phyloP scores from a whole-genome alignment of 2,113 vertebrate species.

The Oenanthe oenanthe region DNA sequence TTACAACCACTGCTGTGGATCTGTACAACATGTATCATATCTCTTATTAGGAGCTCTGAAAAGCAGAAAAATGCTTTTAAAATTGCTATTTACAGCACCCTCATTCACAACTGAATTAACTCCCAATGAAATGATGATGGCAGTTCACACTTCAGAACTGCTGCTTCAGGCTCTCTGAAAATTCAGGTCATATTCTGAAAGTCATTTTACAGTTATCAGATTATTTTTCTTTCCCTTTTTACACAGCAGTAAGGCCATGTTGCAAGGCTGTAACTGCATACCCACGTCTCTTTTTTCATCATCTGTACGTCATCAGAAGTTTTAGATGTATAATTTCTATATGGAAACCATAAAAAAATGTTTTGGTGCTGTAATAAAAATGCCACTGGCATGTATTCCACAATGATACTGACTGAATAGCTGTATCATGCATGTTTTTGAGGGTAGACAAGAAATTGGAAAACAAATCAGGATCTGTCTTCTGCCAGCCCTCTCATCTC shows the following conservation, averaged over 20 bases:
- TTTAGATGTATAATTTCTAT: neutral
- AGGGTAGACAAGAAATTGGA: neutral
- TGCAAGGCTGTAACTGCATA: neutral
- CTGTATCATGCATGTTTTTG: neutral
- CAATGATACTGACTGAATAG: neutral
- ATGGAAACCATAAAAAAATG: neutral
- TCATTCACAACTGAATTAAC: constrained; percentile 1
- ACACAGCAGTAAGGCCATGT: neutral
- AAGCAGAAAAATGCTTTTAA: neutral
- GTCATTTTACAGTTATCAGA: neutral
- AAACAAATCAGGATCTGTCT: neutral
- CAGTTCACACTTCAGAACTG: neutral
- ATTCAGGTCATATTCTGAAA: neutral
- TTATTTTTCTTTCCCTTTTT: neutral
- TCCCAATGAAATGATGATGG: neutral
- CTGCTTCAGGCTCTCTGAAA: neutral
- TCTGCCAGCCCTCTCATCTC: neutral
- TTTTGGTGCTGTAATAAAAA: neutral
- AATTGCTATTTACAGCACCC: neutral
- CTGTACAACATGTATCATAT: neutral
- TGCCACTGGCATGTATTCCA: neutral
- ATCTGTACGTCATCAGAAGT: neutral
- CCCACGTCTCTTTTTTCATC: neutral
- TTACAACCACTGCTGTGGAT: neutral
- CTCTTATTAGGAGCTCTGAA: neutral